Conservation (phyloP, 2,113 vertebrate species). For the Anser brachyrhynchus region DNA sequence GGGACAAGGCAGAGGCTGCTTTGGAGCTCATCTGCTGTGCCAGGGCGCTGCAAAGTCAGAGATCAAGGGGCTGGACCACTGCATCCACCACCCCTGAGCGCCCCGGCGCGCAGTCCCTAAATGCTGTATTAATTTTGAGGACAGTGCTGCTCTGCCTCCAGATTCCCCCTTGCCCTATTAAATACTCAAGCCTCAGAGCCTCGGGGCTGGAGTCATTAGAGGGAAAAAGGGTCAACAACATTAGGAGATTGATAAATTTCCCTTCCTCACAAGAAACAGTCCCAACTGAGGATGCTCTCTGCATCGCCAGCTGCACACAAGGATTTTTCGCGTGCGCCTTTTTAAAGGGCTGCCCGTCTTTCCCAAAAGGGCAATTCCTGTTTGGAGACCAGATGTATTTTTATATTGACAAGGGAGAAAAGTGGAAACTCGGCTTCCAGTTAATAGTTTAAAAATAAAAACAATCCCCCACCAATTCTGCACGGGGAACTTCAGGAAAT, state of each 20-base stretch:
- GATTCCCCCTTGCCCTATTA: neutral
- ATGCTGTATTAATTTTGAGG: neutral
- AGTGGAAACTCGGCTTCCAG: constrained; percentile 55
- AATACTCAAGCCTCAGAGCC: constrained; percentile 40
- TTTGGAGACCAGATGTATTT: constrained; percentile 76
- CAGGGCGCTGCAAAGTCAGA: neutral
- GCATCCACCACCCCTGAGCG: neutral
- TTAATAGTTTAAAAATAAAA: constrained; percentile 66
- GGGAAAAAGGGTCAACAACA: constrained; percentile 52
- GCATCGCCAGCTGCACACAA: constrained; percentile 70
- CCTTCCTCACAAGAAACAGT: neutral
- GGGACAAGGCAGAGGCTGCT: neutral
- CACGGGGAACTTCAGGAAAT: constrained; percentile 13
- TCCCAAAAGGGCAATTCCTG: constrained; percentile 71
- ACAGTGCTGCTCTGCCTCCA: constrained; percentile 10
- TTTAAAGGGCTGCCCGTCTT: constrained; percentile 31
- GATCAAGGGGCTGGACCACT: neutral
- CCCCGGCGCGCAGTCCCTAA: neutral
- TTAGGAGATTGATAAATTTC: constrained; percentile 59
- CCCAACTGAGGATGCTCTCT: constrained; percentile 11
- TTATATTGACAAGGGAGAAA: constrained; percentile 56
- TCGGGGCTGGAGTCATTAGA: constrained; percentile 40
- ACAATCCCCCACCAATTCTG: constrained; percentile 14
- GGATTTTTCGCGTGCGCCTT: neutral
- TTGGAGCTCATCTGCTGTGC: neutral